Evolutionary conservation across 2,113 vertebrate species (phyloP).

Genomic region (Phainopepla nitens): DNA sequence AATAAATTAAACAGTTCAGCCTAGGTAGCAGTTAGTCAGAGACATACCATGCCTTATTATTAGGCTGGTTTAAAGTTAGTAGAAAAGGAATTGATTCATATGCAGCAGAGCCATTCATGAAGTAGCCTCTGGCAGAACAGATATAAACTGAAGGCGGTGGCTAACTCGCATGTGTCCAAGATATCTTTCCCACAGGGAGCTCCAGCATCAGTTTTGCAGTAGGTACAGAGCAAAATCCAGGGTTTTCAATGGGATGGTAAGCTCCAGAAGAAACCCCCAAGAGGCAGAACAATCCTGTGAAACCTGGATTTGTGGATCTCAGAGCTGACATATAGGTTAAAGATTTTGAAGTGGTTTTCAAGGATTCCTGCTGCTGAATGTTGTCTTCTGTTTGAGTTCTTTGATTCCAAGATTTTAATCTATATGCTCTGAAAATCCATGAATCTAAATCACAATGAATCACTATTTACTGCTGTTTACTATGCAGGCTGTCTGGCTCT

Average conservation of each 20-base stretch:
- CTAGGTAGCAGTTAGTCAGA: not conserved
- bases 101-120: not conserved
- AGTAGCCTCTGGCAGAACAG: not conserved
- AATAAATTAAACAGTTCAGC: not conserved
- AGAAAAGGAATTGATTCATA: not conserved
- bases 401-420: constrained; percentile 17
- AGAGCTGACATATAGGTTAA: not conserved
- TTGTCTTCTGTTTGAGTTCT: not conserved
- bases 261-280: not conserved
- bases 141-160: not conserved
- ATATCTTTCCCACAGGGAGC: not conserved
- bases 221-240: not conserved
- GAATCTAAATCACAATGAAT: not conserved
- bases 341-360: not conserved
- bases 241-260: not conserved
- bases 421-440: not conserved
- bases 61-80: not conserved
- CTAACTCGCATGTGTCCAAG: not conserved
- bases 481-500: not conserved
- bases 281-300: not conserved
- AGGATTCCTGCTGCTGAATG: not conserved
- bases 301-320: not conserved
- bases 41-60: rapidly evolving
- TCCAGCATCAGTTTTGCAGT: not conserved
- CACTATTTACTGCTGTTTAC: not conserved